Evolutionary conservation across 1,140 invertebrate genomes (phyloP).

Genomic region (Psix sp.): DNA sequence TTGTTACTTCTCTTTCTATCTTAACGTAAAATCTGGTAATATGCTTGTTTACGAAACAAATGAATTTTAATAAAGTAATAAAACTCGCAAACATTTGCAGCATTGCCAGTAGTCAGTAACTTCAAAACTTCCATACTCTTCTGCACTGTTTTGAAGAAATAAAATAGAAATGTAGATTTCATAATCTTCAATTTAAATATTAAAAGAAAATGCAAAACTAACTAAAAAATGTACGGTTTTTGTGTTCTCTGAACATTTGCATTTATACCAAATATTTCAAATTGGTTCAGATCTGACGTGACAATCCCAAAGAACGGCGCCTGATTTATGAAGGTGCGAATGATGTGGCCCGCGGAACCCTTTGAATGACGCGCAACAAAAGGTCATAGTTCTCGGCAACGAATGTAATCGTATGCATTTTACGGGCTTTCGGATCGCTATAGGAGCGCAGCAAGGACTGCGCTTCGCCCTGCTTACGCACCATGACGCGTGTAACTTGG

Average conservation of each 20-base stretch:
- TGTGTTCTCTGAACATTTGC: too few species aligned
- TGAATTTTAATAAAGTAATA: too few species aligned
- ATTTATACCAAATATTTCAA: too few species aligned
- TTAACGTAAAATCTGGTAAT: slow-evolving; percentile 48
- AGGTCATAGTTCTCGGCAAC: slow-evolving; percentile 27
- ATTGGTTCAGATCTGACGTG: too few species aligned
- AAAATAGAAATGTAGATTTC: too few species aligned
- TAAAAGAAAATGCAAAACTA: too few species aligned
- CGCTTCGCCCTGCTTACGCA: slow-evolving; percentile 59
- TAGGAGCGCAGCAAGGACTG: slow-evolving; percentile 20
- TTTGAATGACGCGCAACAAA: slow-evolving; percentile 45
- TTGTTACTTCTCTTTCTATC: slow-evolving; percentile 61
- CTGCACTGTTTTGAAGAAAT: too few species aligned
- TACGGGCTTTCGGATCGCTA: slow-evolving; percentile 59
- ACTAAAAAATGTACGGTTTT: too few species aligned
- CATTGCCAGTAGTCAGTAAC: too few species aligned
- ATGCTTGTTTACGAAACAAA: slow-evolving; percentile 38
- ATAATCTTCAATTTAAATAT: too few species aligned
- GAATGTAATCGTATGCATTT: slow-evolving; percentile 73
- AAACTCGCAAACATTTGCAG: too few species aligned
- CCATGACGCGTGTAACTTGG: slow-evolving; percentile 66
- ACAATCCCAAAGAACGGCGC: slow-evolving; percentile 3
- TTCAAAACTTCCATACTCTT: too few species aligned
- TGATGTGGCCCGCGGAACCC: slow-evolving; percentile 28
- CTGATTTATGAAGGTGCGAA: slow-evolving; percentile 48